These are phyloP conservation scores for Tylochromis polylepis DNA, from an alignment of 2,113 vertebrate genomes.

Conservation along the genomic window DNA sequence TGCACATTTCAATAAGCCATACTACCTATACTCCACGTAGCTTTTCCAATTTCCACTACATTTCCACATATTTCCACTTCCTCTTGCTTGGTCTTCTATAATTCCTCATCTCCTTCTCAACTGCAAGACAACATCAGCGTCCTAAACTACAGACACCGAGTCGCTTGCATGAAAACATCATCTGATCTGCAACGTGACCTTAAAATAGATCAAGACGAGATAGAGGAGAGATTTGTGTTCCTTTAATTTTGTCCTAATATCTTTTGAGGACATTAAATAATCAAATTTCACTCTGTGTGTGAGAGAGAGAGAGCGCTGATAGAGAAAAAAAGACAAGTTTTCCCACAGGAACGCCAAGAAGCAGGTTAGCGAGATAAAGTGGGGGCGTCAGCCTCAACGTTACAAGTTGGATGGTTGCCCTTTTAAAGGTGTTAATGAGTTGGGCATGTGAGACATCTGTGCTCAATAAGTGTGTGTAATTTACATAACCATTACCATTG, in stretches of 20 bases:
- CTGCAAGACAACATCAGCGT: not conserved
- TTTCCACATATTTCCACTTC: not conserved
- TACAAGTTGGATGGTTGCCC: not conserved
- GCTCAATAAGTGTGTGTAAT: not conserved
- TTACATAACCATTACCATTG: not conserved
- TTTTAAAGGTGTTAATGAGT: not conserved
- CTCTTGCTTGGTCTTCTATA: not conserved
- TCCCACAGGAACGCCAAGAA: conserved; percentile 20
- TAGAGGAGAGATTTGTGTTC: conserved; percentile 47
- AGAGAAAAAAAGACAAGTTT: conserved; percentile 4
- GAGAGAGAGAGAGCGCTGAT: not conserved
- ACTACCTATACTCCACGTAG: not conserved
- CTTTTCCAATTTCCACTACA: not conserved
- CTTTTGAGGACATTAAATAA: conserved; percentile 58
- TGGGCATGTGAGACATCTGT: not conserved
- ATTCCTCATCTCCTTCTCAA: not conserved
- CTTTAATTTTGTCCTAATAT: conserved; percentile 56
- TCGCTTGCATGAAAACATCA: conserved; percentile 3
- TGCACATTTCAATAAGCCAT: not conserved
- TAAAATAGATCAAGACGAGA: not conserved
- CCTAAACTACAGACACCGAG: not conserved
- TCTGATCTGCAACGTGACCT: conserved; percentile 3
- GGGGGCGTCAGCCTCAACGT: not conserved
- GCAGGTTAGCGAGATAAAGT: not conserved
- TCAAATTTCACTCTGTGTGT: conserved; percentile 23